Evolutionary conservation across 2,797 vertebrate species (phyloP), one percentile per base, ranked within the genome.

Genomic region (Borostomias antarcticus): DNA sequence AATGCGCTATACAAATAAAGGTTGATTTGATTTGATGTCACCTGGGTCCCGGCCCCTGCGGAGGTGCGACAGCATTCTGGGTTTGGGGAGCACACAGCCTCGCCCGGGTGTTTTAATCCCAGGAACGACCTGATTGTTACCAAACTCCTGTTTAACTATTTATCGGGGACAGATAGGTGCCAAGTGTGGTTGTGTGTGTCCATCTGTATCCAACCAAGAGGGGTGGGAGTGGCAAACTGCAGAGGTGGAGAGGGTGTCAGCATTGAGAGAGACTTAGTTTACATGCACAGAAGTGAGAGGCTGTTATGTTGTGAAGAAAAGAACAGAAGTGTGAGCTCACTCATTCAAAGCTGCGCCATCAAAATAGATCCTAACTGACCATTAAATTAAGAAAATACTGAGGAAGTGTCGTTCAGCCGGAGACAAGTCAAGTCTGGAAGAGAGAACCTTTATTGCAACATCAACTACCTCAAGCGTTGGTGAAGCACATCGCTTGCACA

Each of bases 131-230:
- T 77, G 81, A 66, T 82, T 29, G 88, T 90, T 80, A 91, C 89
- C 91, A 91, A 90, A 90, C 87, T 80, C 91, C 90, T 84, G 66
- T 81, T 93, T 83, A 93, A 92, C 77, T 89, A 91, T 93, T 91
- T 21, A 93, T 91, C 61, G 60, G 21, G 70, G 77, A 86, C 83
- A 74, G n/a, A n/a, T 79, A 56, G 75, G 83, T 88, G 86, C 89
- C 89, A 89, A 88, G 83, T 75, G 71, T 53, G 76, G 75, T 32
- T 85, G 72, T 2, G 58, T 66, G 66, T 88, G 88, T 89, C 75
- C 82, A 73, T 73, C 64, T 40, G 54, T 73, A 53, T 72, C 54
- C 67, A 56, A n/a, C 69, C 64, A 54, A 25, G 23, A 13, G 52
- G 59, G 37, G 26, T 33, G 43, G 43, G 25, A 48, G 10, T 62